A percentile compares a stretch with the other conserved stretches of the same genome.
Conservation (phyloP, 2,797 vertebrate genomes). For the Centropyge bicolor region DNA sequence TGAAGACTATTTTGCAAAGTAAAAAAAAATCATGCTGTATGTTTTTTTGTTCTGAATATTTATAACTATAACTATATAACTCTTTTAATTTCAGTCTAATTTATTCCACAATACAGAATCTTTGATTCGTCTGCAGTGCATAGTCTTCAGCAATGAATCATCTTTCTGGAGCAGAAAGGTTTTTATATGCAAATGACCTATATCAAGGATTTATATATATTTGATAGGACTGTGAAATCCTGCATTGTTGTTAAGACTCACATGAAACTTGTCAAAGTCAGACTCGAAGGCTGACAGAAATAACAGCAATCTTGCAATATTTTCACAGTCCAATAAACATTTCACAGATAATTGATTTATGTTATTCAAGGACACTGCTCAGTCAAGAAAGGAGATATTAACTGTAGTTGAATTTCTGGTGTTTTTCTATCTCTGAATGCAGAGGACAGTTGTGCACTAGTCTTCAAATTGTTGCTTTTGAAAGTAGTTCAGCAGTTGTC, state of each 20-base stretch:
- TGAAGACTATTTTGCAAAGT: not conserved
- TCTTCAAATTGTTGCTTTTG: not conserved
- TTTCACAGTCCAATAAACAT: conserved; percentile 30
- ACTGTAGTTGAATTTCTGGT: not conserved
- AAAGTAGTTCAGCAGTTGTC: conserved; percentile 16
- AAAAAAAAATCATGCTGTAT: not conserved
- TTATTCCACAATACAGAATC: conserved; percentile 6
- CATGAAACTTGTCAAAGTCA: conserved; percentile 29
- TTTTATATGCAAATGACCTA: conserved; percentile 55
- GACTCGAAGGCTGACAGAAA: conserved; percentile 14
- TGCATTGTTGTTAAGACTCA: conserved; percentile 23
- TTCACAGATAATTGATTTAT: conserved; percentile 38
- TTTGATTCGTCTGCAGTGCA: conserved; percentile 7
- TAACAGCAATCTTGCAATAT: conserved; percentile 13
- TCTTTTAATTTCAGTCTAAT: not conserved
- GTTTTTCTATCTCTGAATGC: conserved; percentile 16
- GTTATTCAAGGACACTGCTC: conserved; percentile 25
- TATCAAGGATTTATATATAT: conserved; percentile 37
- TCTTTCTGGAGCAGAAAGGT: conserved; percentile 22
- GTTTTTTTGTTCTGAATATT: not conserved
- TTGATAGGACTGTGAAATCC: conserved; percentile 36
- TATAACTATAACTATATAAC: too few relatives aligned
- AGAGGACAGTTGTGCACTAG: not conserved
- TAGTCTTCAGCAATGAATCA: not conserved
- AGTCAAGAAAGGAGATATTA: conserved; percentile 1